Conservation (phyloP, 2,113 vertebrate species). For the Mola mola region DNA sequence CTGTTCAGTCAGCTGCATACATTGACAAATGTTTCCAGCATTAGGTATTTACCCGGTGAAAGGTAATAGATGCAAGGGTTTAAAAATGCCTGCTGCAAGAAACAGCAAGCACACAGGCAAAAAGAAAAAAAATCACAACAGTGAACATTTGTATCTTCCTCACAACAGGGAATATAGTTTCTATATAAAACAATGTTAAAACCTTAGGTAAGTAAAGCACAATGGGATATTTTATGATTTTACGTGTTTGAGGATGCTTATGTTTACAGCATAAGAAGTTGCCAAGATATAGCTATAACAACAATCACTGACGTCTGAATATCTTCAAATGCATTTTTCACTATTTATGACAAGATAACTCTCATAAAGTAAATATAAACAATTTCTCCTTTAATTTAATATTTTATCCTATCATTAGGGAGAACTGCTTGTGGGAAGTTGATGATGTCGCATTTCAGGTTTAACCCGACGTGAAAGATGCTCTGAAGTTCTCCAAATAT, state of each 20-base stretch:
- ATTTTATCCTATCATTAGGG: neutral
- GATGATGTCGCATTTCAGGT: no score
- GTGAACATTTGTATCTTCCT: conserved; percentile 57
- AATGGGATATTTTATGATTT: neutral
- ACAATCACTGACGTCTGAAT: neutral
- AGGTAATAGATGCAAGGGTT: conserved; percentile 82
- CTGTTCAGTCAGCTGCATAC: conserved; percentile 83
- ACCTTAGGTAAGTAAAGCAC: neutral
- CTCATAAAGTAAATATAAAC: neutral
- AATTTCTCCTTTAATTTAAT: neutral
- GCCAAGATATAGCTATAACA: no score
- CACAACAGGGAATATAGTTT: conserved; percentile 38
- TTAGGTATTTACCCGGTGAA: conserved; percentile 83
- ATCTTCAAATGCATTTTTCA: neutral
- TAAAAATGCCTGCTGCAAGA: conserved; percentile 77
- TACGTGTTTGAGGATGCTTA: no score
- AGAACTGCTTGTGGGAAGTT: neutral
- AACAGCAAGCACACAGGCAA: conserved; percentile 63
- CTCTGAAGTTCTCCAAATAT: conserved; percentile 63
- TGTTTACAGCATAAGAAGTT: no score
- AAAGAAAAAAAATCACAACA: conserved; percentile 55
- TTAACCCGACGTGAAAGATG: no score
- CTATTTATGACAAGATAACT: neutral
- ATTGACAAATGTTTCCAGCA: conserved; percentile 85
- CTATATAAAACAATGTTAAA: neutral